These are phyloP conservation scores for Poliocrania exsul DNA, from an alignment of 2,797 vertebrate species.

Conservation along the genomic window DNA sequence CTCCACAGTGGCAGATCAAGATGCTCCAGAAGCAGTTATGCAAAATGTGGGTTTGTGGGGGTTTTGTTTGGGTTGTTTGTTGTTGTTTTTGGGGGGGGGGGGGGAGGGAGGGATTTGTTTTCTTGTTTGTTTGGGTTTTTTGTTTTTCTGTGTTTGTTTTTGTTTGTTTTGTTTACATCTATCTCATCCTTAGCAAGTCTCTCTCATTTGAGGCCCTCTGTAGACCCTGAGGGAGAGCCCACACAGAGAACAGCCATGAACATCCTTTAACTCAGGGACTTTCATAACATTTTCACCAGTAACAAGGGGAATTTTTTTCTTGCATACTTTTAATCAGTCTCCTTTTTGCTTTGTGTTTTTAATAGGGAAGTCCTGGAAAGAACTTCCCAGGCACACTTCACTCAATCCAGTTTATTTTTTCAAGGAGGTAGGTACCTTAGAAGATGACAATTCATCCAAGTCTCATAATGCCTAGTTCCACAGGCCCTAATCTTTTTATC, in stretches of 20 bases:
- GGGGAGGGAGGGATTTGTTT: too few relatives aligned
- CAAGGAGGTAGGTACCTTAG: background rate
- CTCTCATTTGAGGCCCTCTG: background rate
- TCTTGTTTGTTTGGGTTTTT: too few relatives aligned
- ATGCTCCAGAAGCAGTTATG: background rate
- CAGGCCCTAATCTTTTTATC: background rate
- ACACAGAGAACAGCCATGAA: background rate
- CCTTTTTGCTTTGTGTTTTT: background rate
- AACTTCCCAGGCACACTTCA: background rate
- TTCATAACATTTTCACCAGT: background rate
- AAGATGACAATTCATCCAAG: background rate
- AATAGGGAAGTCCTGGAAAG: background rate
- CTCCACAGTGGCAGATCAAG: background rate
- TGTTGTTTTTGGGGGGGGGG: too few relatives aligned
- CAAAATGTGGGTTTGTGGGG: background rate
- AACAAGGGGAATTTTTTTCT: background rate
- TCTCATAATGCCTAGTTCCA: background rate
- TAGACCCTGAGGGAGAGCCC: background rate
- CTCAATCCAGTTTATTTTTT: background rate
- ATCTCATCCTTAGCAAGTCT: background rate
- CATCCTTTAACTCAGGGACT: accelerated
- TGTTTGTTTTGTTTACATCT: background rate
- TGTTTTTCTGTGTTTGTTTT: background rate
- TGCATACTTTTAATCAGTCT: background rate
- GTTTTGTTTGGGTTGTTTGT: too few relatives aligned